These are phyloP conservation scores for Melanostoma scalare DNA, from an alignment of 2,888 invertebrate species.

Conservation along the genomic window DNA sequence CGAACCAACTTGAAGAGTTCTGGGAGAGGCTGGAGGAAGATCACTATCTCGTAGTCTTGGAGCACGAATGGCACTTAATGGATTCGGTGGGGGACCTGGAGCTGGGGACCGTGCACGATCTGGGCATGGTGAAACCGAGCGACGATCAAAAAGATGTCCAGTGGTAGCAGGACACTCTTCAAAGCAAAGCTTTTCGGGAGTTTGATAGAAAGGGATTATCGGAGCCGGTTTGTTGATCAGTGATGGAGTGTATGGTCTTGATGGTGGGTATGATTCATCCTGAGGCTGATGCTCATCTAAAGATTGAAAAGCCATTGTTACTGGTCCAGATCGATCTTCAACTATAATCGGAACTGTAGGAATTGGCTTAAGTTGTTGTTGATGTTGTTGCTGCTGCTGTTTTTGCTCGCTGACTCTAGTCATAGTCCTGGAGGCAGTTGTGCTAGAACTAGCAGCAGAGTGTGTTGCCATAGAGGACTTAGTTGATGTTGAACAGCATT, in stretches of 20 bases:
- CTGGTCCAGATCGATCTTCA: constrained; percentile 83
- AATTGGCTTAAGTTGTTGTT: constrained; percentile 67
- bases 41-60: constrained; percentile 84
- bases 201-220: constrained; percentile 90
- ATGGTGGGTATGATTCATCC: constrained; percentile 79
- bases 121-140: constrained; percentile 87
- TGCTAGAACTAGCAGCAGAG: constrained; percentile 70
- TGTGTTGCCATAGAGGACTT: constrained; percentile 48
- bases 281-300: constrained; percentile 84
- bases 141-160: constrained; percentile 85
- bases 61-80: constrained; percentile 85
- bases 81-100: constrained; percentile 87
- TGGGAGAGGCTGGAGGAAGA: constrained; percentile 74
- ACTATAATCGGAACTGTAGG: constrained; percentile 78
- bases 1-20: constrained; percentile 79
- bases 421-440: constrained; percentile 70
- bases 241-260: constrained; percentile 87
- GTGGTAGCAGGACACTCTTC: constrained; percentile 85
- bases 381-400: constrained; percentile 71
- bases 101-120: constrained; percentile 88
- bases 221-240: constrained; percentile 88
- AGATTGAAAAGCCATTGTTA: constrained; percentile 86
- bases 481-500: constrained; percentile 35
- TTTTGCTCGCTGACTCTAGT: constrained; percentile 70
- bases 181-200: constrained; percentile 86